Conservation (phyloP, 2,113 vertebrate genomes). For the Heliornis fulica region DNA sequence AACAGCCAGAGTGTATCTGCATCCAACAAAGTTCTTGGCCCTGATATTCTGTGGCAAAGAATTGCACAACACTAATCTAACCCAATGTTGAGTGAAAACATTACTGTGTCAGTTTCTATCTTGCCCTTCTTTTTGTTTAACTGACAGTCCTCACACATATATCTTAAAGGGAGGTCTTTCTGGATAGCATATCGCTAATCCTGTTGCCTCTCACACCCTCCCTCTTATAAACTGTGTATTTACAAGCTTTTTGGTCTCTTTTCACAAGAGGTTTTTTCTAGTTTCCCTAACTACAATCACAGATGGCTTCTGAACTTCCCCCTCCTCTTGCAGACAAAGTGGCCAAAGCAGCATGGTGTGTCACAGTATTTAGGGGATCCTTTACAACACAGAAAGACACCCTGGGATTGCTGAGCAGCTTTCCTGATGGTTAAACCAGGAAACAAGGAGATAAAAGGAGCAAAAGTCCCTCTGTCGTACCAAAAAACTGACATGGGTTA, state of each 20-base stretch:
- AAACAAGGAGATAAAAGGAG: background rate
- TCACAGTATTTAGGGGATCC: background rate
- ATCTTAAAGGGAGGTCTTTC: background rate
- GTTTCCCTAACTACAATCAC: background rate
- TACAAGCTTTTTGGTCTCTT: background rate
- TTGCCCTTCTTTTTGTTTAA: background rate
- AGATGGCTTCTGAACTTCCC: background rate
- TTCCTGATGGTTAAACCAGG: background rate
- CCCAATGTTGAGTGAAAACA: background rate
- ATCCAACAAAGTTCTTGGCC: slow-evolving; percentile 50
- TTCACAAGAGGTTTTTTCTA: background rate
- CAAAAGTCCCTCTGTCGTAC: background rate
- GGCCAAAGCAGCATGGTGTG: background rate
- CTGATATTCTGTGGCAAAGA: slow-evolving; percentile 35
- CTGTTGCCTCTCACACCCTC: background rate
- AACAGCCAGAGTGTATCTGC: background rate
- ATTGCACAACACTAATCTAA: slow-evolving; percentile 52
- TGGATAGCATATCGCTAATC: background rate
- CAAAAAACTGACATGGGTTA: background rate
- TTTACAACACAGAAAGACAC: background rate
- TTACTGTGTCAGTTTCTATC: slow-evolving; percentile 1
- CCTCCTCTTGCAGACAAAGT: background rate
- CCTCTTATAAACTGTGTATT: background rate
- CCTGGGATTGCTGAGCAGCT: background rate
- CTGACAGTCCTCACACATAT: background rate